phyloP scores from a whole-genome alignment of 2,797 vertebrate species.

The Salmo trutta region DNA sequence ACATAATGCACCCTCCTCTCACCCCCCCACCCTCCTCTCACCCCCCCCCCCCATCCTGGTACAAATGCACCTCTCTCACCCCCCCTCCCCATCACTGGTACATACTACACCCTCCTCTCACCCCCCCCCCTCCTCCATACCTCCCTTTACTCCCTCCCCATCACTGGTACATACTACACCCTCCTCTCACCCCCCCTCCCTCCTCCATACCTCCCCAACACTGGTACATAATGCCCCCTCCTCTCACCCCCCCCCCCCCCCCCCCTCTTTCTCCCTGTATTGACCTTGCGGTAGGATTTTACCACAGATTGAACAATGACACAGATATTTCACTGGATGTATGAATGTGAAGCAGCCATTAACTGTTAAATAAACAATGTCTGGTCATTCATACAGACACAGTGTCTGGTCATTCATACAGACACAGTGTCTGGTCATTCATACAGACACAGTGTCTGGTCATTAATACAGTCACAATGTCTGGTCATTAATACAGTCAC shows the following conservation, averaged over 20 bases:
- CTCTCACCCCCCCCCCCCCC: background rate
- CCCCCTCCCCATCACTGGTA: slow-evolving; percentile 33
- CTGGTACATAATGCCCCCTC: slow-evolving; percentile 71
- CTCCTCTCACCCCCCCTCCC: background rate
- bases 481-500: no score
- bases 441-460: no score
- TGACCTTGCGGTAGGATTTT: background rate
- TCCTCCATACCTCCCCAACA: slow-evolving; percentile 53
- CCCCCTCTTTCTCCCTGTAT: background rate
- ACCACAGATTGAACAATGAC: no score
- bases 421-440: no score
- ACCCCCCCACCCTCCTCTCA: slow-evolving; percentile 35
- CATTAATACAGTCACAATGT: no score
- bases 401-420: no score
- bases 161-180: slow-evolving; percentile 25
- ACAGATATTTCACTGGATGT: no score
- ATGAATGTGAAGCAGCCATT: no score
- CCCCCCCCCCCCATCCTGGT: slow-evolving; percentile 26
- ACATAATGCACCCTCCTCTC: slow-evolving; percentile 32
- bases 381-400: no score
- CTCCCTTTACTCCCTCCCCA: slow-evolving; percentile 26
- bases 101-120: slow-evolving; percentile 37
- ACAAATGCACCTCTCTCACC: slow-evolving; percentile 41
- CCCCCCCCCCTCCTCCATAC: slow-evolving; percentile 26
- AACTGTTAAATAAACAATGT: no score